Conservation (phyloP, 2,888 invertebrate species). For the Pollenia amentaria region DNA sequence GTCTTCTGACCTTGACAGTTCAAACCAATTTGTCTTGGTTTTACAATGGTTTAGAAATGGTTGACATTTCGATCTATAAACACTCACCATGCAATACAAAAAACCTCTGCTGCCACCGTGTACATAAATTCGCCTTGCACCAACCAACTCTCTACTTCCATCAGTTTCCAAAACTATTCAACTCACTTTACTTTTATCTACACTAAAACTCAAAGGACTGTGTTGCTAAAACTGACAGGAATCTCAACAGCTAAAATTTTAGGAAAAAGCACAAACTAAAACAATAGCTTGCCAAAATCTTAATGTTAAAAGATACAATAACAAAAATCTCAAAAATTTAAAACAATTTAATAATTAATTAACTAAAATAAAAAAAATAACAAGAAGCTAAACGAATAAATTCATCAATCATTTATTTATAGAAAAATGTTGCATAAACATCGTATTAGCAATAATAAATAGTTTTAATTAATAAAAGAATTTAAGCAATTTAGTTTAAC, state of each 20-base stretch:
- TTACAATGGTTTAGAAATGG: too few relatives aligned
- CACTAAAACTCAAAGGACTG: slow-evolving; percentile 5
- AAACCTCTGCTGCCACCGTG: too few relatives aligned
- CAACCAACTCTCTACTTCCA: background rate
- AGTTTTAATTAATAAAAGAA: slow-evolving; percentile 27
- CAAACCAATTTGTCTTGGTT: too few relatives aligned
- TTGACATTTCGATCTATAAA: too few relatives aligned
- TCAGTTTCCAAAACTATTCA: slow-evolving; percentile 10
- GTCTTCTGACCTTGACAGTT: too few relatives aligned
- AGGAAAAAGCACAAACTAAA: background rate
- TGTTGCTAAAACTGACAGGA: background rate
- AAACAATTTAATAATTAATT: slow-evolving; percentile 3
- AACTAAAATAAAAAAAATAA: slow-evolving; percentile 1
- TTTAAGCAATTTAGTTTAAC: slow-evolving; percentile 27
- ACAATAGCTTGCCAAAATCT: slow-evolving; percentile 71
- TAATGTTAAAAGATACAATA: slow-evolving; percentile 9
- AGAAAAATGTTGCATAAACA: slow-evolving; percentile 7
- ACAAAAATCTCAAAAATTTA: background rate
- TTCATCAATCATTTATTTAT: background rate
- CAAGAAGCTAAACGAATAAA: background rate
- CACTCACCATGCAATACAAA: too few relatives aligned
- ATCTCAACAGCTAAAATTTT: background rate
- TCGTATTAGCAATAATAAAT: background rate
- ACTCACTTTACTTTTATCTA: slow-evolving; percentile 44
- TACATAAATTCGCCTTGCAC: too few relatives aligned